phyloP scores from a whole-genome alignment of 1,140 invertebrate genomes.

The Drosophila lacertosa region DNA sequence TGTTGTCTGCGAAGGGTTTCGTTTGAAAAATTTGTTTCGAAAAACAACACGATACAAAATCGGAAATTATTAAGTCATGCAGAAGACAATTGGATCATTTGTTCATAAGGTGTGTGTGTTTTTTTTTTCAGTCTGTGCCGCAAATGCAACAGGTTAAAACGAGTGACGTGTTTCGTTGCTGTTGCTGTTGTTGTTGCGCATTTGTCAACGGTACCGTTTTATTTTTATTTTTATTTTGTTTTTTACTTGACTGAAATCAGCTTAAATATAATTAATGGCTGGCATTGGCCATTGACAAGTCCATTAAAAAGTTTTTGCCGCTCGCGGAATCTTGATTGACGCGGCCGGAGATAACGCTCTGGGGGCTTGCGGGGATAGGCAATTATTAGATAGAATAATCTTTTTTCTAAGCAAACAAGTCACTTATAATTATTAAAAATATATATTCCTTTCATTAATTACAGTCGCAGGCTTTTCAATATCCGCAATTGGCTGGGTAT shows the following conservation, averaged over 20 bases:
- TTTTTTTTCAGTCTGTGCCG: no score
- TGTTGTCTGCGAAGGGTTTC: slow-evolving; percentile 38
- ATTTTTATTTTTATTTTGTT: slow-evolving; percentile 22
- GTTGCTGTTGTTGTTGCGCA: slow-evolving; percentile 33
- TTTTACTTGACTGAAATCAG: slow-evolving; percentile 64
- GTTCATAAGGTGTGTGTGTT: slow-evolving; percentile 74
- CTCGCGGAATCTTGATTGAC: slow-evolving; percentile 32
- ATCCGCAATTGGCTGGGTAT: neutral
- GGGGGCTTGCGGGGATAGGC: neutral
- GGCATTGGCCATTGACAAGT: slow-evolving; percentile 79
- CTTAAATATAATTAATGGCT: slow-evolving; percentile 82
- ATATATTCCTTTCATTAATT: neutral
- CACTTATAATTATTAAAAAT: neutral
- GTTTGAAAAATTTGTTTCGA: slow-evolving; percentile 70
- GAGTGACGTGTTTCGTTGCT: slow-evolving; percentile 56
- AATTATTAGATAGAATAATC: neutral
- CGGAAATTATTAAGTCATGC: slow-evolving; percentile 70
- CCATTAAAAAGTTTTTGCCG: slow-evolving; percentile 65
- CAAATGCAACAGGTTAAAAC: slow-evolving; percentile 74
- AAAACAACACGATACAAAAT: slow-evolving; percentile 39
- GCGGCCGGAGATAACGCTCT: slow-evolving; percentile 11
- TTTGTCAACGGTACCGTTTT: slow-evolving; percentile 64
- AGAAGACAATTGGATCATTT: slow-evolving; percentile 82
- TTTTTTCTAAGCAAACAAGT: slow-evolving; percentile 3
- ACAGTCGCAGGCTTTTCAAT: neutral